Conservation (phyloP, 2,888 invertebrate species). For the Torymus auratus region DNA sequence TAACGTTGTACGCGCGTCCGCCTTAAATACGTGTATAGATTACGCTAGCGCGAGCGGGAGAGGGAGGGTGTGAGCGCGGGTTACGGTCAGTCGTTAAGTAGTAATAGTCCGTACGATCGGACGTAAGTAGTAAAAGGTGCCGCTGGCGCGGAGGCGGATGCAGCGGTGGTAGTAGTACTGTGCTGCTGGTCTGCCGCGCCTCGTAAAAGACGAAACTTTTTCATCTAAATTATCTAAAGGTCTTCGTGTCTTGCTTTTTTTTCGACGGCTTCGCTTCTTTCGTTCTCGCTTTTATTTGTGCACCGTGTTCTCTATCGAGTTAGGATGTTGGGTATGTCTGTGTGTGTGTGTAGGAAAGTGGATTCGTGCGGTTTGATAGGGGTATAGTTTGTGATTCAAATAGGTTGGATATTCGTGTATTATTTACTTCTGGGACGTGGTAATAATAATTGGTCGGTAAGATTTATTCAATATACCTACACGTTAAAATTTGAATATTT, state of each 20-base stretch:
- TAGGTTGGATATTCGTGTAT: too few species aligned
- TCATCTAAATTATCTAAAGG: constrained; percentile 41
- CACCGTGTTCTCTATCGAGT: too few species aligned
- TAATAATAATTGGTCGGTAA: too few species aligned
- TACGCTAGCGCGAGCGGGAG: neutral
- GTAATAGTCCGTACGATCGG: constrained; percentile 42
- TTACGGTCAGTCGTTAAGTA: constrained; percentile 40
- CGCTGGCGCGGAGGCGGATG: neutral
- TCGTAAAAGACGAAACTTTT: constrained; percentile 42
- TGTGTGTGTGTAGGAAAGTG: too few species aligned
- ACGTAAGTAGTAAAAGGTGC: constrained; percentile 44
- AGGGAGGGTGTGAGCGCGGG: neutral
- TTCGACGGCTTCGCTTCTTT: neutral
- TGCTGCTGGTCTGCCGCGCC: neutral
- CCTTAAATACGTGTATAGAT: constrained; percentile 40
- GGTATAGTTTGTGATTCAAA: too few species aligned
- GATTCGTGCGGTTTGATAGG: too few species aligned
- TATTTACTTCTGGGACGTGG: too few species aligned
- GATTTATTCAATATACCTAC: too few species aligned
- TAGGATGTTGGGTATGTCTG: too few species aligned
- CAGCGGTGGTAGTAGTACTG: too few species aligned
- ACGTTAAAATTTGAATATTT: too few species aligned
- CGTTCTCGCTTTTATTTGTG: neutral
- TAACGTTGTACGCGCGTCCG: constrained; percentile 19
- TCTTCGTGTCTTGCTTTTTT: neutral